A percentile compares a stretch with the other conserved stretches of the same genome.
These are phyloP conservation scores for Rhadinocentrus ornatus DNA, from an alignment of 2,797 vertebrate genomes.

Conservation along the genomic window DNA sequence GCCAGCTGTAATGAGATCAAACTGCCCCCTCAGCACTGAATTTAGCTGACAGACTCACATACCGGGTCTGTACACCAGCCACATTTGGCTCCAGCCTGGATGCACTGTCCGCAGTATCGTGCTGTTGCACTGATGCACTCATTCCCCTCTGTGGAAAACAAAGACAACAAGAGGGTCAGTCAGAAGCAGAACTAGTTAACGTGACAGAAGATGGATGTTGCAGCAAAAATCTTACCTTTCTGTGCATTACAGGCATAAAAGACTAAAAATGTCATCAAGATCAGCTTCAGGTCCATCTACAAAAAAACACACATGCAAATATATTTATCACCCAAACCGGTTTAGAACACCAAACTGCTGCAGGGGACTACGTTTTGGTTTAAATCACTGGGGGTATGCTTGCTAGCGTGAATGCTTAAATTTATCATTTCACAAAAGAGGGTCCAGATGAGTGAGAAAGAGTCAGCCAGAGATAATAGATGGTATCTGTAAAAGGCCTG, in stretches of 20 bases:
- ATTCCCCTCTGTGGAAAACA: slow-evolving; percentile 88
- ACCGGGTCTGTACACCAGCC: slow-evolving; percentile 96
- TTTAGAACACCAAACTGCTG: neutral
- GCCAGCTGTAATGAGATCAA: neutral
- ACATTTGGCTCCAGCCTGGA: slow-evolving; percentile 96
- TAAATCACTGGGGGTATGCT: no score
- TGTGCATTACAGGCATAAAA: slow-evolving; percentile 85
- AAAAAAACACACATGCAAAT: slow-evolving; percentile 51
- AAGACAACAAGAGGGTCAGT: slow-evolving; percentile 29
- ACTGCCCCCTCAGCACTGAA: slow-evolving; percentile 14
- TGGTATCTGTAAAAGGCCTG: slow-evolving; percentile 43
- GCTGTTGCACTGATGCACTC: slow-evolving; percentile 95
- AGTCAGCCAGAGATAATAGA: slow-evolving; percentile 37
- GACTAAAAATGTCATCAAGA: slow-evolving; percentile 82
- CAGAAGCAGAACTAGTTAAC: no score
- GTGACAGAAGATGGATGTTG: slow-evolving; percentile 11
- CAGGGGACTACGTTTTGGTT: no score
- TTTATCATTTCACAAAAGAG: slow-evolving; percentile 36
- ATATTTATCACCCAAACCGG: neutral
- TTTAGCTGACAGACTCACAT: slow-evolving; percentile 28
- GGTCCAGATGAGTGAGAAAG: neutral
- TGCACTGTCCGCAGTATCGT: slow-evolving; percentile 95
- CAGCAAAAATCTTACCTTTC: slow-evolving; percentile 83
- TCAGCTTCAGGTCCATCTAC: slow-evolving; percentile 88
- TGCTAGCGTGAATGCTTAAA: neutral